Evolutionary conservation across 2,113 vertebrate genomes (phyloP).

Genomic region (Lycaon pictus): DNA sequence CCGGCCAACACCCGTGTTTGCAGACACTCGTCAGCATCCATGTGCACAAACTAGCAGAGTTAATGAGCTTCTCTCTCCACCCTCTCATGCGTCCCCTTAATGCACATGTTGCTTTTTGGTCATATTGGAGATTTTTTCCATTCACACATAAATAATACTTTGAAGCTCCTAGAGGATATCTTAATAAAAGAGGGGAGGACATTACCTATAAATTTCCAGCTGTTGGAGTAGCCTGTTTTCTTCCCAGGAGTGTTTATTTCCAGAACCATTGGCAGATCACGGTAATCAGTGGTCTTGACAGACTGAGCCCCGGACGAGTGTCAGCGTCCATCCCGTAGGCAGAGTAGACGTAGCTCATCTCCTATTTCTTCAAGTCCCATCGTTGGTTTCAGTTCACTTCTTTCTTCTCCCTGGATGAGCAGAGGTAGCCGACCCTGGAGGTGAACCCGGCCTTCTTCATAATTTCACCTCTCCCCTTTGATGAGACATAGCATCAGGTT

Average conservation of each 20-base stretch:
- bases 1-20: no score
- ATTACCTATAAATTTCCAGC: neutral
- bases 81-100: neutral
- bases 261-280: neutral
- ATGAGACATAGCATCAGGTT: no score
- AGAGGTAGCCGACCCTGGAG: neutral
- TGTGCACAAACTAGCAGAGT: neutral
- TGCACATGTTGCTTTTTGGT: neutral
- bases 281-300: neutral
- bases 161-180: neutral
- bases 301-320: neutral
- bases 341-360: rapidly evolving
- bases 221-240: neutral
- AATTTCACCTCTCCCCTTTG: neutral
- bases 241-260: neutral
- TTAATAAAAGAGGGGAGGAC: neutral
- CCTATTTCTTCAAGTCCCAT: neutral
- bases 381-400: rapidly evolving
- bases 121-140: neutral
- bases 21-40: rapidly evolving
- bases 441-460: neutral
- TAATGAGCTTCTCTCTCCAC: neutral
- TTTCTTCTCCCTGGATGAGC: neutral
- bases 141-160: neutral
- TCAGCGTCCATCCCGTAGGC: rapidly evolving